Evolutionary conservation across 2,888 invertebrate genomes (phyloP).

Genomic region (Heliconius sara): DNA sequence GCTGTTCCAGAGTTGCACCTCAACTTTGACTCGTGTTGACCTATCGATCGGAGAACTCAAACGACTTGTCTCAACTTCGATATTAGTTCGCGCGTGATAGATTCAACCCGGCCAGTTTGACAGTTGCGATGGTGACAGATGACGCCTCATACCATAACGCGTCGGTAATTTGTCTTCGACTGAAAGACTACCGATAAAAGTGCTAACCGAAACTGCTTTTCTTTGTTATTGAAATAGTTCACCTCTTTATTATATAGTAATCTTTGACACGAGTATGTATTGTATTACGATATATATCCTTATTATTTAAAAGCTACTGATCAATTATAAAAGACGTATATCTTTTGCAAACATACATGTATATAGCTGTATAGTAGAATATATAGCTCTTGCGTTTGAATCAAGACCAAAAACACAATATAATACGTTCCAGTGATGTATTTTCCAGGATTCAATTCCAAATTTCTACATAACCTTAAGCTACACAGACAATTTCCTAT

Average conservation of each 20-base stretch:
- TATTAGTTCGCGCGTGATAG: constrained; percentile 82
- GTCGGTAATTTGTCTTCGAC: constrained; percentile 78
- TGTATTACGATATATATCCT: no score
- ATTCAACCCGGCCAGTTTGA: constrained; percentile 77
- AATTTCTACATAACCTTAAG: neutral
- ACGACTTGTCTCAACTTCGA: constrained; percentile 69
- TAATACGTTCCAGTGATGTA: neutral
- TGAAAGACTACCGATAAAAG: constrained; percentile 54
- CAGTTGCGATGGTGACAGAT: constrained; percentile 82
- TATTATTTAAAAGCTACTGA: neutral
- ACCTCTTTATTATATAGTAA: neutral
- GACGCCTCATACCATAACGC: constrained; percentile 76
- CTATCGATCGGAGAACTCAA: constrained; percentile 53
- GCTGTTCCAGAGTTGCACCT: constrained; percentile 64
- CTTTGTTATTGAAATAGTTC: constrained; percentile 21
- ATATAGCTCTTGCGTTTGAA: neutral
- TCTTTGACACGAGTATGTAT: neutral
- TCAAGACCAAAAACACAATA: neutral
- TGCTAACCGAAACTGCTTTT: constrained; percentile 7
- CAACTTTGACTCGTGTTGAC: constrained; percentile 60
- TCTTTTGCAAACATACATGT: no score
- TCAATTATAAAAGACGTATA: neutral
- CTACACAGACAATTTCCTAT: neutral
- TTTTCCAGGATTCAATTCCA: neutral
- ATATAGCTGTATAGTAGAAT: neutral